These are phyloP conservation scores for Chloropsis hardwickii DNA, from an alignment of 2,113 vertebrate genomes.

Conservation along the genomic window DNA sequence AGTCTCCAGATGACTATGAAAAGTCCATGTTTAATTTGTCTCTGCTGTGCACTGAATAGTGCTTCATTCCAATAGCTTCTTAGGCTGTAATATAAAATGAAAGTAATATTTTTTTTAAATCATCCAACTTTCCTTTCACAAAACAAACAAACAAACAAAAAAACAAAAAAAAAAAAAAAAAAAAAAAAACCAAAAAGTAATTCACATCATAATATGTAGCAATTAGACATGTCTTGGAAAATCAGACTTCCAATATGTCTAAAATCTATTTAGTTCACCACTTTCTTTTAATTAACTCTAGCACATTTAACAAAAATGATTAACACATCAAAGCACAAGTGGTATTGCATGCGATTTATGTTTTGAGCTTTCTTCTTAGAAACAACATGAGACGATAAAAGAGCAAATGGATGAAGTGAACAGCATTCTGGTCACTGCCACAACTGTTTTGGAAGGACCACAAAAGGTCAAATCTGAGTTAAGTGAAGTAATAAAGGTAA, in stretches of 20 bases:
- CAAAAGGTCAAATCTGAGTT: conserved; percentile 68
- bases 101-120: not conserved
- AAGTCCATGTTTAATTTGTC: not conserved
- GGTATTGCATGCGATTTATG: not conserved
- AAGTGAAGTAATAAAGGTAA: conserved; percentile 82
- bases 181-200: too few species aligned
- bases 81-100: not conserved
- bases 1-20: not conserved
- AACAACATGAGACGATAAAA: conserved; percentile 69
- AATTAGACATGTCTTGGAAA: not conserved
- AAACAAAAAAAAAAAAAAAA: too few species aligned
- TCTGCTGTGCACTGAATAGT: not conserved
- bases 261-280: not conserved
- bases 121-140: not conserved
- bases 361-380: conserved; percentile 62
- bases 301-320: not conserved
- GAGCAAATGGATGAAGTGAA: conserved; percentile 72
- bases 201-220: not conserved
- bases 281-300: not conserved
- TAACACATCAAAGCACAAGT: not conserved
- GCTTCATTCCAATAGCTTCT: not conserved
- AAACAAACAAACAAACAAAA: not conserved
- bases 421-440: conserved; percentile 66
- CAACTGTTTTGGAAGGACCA: conserved; percentile 57
- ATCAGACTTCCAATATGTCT: not conserved